Evolutionary conservation across 2,113 vertebrate genomes (phyloP).

Genomic region (Eleginops maclovinus): DNA sequence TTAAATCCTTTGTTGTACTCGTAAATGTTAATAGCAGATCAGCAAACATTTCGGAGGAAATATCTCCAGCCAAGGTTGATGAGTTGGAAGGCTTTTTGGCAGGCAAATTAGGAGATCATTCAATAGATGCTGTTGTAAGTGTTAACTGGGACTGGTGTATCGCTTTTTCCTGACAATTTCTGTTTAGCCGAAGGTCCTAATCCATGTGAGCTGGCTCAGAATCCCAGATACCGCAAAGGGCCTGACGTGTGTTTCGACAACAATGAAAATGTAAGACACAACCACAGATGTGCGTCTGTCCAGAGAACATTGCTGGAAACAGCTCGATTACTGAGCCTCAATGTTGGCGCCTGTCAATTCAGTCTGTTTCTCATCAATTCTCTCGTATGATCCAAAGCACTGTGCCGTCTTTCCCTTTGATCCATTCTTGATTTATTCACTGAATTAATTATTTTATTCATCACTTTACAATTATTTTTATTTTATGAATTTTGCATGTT

Average conservation of each 20-base stretch:
- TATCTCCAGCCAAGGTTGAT: background rate
- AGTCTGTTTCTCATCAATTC: slow-evolving; percentile 72
- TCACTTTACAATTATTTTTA: background rate
- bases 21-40: background rate
- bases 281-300: slow-evolving; percentile 14
- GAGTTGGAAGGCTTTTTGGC: slow-evolving; percentile 17
- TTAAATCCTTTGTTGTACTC: background rate
- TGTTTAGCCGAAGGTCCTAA: slow-evolving; percentile 93
- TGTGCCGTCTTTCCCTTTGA: slow-evolving; percentile 68
- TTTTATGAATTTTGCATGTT: slow-evolving; percentile 23
- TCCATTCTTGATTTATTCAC: slow-evolving; percentile 25
- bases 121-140: slow-evolving; percentile 24
- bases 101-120: slow-evolving; percentile 2
- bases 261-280: slow-evolving; percentile 88
- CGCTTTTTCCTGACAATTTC: slow-evolving; percentile 82
- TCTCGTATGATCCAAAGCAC: slow-evolving; percentile 47
- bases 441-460: slow-evolving; percentile 65
- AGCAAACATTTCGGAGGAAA: slow-evolving; percentile 7
- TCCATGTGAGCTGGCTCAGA: slow-evolving; percentile 94
- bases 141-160: slow-evolving; percentile 9
- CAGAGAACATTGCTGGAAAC: slow-evolving; percentile 32
- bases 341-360: slow-evolving; percentile 36
- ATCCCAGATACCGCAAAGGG: slow-evolving; percentile 95
- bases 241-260: slow-evolving; percentile 97
- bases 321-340: slow-evolving; percentile 26